These are phyloP conservation scores for Thalassophryne amazonica DNA, from an alignment of 2,797 vertebrate species.

Conservation along the genomic window DNA sequence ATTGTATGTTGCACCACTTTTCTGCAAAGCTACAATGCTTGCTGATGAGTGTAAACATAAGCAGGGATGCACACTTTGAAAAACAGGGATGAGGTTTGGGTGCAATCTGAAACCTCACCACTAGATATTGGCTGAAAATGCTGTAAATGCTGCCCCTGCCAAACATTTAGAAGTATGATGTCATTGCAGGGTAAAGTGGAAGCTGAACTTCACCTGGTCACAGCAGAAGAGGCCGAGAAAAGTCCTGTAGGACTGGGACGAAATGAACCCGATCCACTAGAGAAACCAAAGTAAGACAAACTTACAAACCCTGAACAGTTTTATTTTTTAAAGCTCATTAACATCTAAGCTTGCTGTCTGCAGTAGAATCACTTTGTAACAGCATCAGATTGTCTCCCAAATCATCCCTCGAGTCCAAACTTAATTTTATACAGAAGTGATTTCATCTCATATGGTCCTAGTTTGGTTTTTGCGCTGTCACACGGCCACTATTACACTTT, in stretches of 20 bases:
- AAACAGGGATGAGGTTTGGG: no score
- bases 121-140: no score
- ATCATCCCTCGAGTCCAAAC: not conserved
- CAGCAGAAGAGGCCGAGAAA: conserved; percentile 94
- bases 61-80: no score
- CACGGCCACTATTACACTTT: conserved; percentile 48
- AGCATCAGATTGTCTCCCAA: not conserved
- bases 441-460: not conserved
- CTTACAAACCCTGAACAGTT: no score
- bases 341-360: no score
- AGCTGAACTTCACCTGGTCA: conserved; percentile 93
- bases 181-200: conserved; percentile 91
- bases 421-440: not conserved
- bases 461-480: conserved; percentile 41
- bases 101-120: no score
- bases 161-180: not conserved
- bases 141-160: no score
- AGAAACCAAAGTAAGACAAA: conserved; percentile 98
- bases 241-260: conserved; percentile 92
- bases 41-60: no score
- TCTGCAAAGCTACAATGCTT: no score
- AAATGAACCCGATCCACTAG: conserved; percentile 94
- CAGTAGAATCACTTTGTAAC: no score
- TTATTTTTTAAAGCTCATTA: no score
- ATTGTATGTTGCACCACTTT: no score